Percentiles rank a stretch among this genome's conserved stretches.
Conservation (phyloP, 2,797 vertebrate species). For the Sebastes minor region DNA sequence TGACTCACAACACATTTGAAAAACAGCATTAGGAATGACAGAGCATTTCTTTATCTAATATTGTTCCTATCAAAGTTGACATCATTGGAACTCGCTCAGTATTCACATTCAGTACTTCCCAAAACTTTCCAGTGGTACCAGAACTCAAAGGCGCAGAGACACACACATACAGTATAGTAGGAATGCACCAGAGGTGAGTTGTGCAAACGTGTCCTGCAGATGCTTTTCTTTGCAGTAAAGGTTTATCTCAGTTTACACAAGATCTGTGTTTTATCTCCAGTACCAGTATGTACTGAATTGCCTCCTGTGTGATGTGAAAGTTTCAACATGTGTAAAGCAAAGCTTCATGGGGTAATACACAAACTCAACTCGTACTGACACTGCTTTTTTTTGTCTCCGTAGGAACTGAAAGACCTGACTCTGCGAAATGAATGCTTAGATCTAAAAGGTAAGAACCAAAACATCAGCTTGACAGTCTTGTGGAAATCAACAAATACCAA, state of each 20-base stretch:
- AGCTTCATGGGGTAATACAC: neutral
- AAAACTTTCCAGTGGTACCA: neutral
- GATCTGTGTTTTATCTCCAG: neutral
- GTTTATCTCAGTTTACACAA: conserved; percentile 1
- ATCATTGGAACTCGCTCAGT: neutral
- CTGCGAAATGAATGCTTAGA: conserved; percentile 93
- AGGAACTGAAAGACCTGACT: conserved; percentile 92
- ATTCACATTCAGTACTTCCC: neutral
- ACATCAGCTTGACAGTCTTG: neutral
- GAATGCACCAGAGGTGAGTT: neutral
- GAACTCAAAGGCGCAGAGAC: neutral
- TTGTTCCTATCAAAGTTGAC: neutral
- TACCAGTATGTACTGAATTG: neutral
- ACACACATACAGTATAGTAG: neutral
- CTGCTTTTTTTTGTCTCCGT: conserved; percentile 44
- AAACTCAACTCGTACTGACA: conserved; percentile 17
- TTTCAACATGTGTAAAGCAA: conserved; percentile 11
- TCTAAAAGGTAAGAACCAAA: conserved; percentile 87
- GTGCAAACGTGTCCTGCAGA: neutral
- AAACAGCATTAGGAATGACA: neutral
- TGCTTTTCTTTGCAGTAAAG: neutral
- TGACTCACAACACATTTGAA: neutral
- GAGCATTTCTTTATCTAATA: neutral
- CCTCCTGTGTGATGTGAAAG: conserved; percentile 13
- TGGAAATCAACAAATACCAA: neutral